phyloP scores from a whole-genome alignment of 2,113 vertebrate genomes.

The Thalassoma bifasciatum region DNA sequence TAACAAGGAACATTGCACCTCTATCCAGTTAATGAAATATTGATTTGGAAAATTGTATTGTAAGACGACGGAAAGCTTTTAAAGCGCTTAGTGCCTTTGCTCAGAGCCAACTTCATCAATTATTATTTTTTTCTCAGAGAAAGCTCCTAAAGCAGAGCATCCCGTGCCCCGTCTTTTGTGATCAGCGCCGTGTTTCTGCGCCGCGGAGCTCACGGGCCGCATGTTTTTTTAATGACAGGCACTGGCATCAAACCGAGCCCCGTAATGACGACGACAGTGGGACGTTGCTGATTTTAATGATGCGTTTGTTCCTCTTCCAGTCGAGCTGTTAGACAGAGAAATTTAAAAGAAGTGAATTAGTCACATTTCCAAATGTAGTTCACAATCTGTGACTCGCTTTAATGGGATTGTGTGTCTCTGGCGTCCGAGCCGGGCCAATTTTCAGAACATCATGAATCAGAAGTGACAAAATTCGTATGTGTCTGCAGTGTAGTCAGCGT shows the following conservation, averaged over 20 bases:
- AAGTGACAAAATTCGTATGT: conserved; percentile 44
- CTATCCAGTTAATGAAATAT: conserved; percentile 83
- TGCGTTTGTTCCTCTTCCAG: conserved; percentile 57
- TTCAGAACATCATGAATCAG: conserved; percentile 47
- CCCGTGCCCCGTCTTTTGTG: conserved; percentile 17
- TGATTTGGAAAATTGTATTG: conserved; percentile 81
- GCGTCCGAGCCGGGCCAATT: conserved; percentile 46
- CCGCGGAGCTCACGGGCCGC: conserved; percentile 24
- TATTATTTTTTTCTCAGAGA: conserved; percentile 71
- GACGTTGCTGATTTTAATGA: conserved; percentile 57
- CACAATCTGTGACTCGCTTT: conserved; percentile 38
- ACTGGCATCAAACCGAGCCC: conserved; percentile 49
- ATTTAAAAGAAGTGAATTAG: conserved; percentile 17
- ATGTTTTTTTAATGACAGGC: conserved; percentile 65
- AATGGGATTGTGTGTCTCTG: conserved; percentile 51
- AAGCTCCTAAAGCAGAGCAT: conserved; percentile 42
- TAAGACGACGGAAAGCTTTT: conserved; percentile 69
- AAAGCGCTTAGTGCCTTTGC: conserved; percentile 72
- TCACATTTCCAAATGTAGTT: conserved; percentile 54
- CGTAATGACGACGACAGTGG: conserved; percentile 49
- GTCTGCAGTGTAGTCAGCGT: conserved; percentile 51
- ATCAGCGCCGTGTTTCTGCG: conserved; percentile 52
- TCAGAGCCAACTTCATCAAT: conserved; percentile 71
- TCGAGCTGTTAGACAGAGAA: conserved; percentile 31
- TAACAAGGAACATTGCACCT: conserved; percentile 70